A percentile compares a stretch with the other conserved stretches of the same genome.
Evolutionary conservation across 2,797 vertebrate species (phyloP).

Genomic region (Luscinia luscinia): DNA sequence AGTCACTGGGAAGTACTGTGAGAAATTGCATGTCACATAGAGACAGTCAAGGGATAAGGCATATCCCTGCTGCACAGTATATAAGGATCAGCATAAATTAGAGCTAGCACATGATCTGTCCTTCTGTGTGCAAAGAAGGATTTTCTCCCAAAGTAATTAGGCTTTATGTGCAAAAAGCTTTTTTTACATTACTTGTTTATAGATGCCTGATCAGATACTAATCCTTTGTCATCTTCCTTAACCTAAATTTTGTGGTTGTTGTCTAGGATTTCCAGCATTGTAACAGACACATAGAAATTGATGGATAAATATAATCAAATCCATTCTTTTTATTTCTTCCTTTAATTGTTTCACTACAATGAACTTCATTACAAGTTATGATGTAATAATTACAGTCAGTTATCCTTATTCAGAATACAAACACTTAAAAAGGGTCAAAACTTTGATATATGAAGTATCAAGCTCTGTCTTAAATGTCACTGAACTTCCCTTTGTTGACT

Average conservation of each 20-base stretch:
- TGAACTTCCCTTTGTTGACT: neutral
- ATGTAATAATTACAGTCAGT: neutral
- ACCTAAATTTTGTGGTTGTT: slow-evolving; percentile 24
- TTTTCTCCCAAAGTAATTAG: slow-evolving; percentile 55
- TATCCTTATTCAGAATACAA: neutral
- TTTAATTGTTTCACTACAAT: neutral
- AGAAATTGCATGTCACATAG: neutral
- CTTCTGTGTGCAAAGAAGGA: slow-evolving; percentile 40
- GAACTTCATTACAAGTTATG: neutral
- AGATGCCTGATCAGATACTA: slow-evolving; percentile 33
- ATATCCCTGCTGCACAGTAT: slow-evolving; percentile 29
- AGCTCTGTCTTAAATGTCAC: neutral
- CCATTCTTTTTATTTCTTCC: neutral
- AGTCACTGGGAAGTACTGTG: slow-evolving; percentile 15
- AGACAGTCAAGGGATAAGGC: slow-evolving; percentile 43
- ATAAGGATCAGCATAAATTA: slow-evolving; percentile 69
- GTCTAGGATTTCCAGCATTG: neutral
- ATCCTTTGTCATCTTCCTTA: slow-evolving; percentile 36
- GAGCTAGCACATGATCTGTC: slow-evolving; percentile 38
- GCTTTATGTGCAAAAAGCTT: slow-evolving; percentile 23
- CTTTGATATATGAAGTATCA: neutral
- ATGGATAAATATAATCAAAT: neutral
- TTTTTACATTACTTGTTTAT: slow-evolving; percentile 30
- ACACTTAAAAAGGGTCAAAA: neutral
- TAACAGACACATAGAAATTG: neutral